A percentile compares a stretch with the other conserved stretches of the same genome.
Conservation (phyloP, 2,888 invertebrate genomes). For the Nowickia ferox region DNA sequence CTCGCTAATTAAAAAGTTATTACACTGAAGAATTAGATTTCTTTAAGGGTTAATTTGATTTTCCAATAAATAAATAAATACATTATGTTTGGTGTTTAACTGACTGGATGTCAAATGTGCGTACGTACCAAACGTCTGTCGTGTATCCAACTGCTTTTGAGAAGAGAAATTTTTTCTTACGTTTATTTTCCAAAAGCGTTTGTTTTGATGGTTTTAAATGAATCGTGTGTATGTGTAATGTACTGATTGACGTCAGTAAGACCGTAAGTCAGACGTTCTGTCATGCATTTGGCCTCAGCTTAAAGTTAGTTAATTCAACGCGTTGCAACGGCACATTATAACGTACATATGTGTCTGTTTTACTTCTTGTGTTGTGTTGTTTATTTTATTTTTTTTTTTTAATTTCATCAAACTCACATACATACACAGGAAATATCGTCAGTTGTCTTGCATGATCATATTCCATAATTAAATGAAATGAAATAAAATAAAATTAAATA, state of each 20-base stretch:
- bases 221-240: background rate
- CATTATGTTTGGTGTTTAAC: constrained; percentile 8
- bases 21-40: background rate
- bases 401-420: constrained; percentile 59
- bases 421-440: constrained; percentile 71
- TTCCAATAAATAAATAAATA: constrained; percentile 2
- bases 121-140: background rate
- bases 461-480: constrained; percentile 70
- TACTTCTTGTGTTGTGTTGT: constrained; percentile 30
- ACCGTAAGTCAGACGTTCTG: constrained; percentile 26
- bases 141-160: constrained; percentile 18
- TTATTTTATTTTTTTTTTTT: constrained; percentile 11
- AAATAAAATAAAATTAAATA: constrained; percentile 50
- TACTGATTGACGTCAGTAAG: constrained; percentile 3
- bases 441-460: constrained; percentile 71
- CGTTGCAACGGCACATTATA: constrained; percentile 60
- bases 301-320: constrained; percentile 18
- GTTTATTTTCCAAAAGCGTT: constrained; percentile 50
- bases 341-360: constrained; percentile 8
- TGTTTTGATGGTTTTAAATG: constrained; percentile 34
- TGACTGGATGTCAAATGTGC: constrained; percentile 61
- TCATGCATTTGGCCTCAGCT: constrained; percentile 31
- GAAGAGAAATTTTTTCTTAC: constrained; percentile 62
- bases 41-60: constrained; percentile 35
- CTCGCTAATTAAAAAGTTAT: background rate